Conservation (phyloP, 1,140 invertebrate genomes). For the Pseudoatta argentina region DNA sequence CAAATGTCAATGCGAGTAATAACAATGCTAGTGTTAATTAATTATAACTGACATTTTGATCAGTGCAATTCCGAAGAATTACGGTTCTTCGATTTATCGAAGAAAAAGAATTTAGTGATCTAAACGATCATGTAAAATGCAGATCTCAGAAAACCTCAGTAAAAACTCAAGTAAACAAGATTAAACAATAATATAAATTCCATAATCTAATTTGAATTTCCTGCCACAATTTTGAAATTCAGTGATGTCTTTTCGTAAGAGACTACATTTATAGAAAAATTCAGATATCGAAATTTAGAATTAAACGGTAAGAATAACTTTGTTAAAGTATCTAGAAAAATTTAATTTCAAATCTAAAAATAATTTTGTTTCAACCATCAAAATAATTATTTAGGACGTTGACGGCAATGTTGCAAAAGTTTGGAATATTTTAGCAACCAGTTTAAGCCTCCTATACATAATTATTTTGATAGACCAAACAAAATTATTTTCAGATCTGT, state of each 20-base stretch:
- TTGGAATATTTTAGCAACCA: too few species aligned
- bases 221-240: background rate
- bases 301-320: background rate
- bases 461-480: too few species aligned
- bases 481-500: too few species aligned
- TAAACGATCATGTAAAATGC: background rate
- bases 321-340: too few species aligned
- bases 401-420: too few species aligned
- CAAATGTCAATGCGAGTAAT: constrained; percentile 18
- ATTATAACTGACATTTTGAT: background rate
- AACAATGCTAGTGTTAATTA: constrained; percentile 15
- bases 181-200: background rate
- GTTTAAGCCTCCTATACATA: too few species aligned
- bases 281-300: constrained; percentile 7
- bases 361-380: too few species aligned
- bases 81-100: background rate
- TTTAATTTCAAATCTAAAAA: too few species aligned
- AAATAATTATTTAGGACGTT: too few species aligned
- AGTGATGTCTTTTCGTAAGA: background rate
- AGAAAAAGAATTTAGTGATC: background rate
- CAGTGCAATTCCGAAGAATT: background rate
- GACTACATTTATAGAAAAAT: background rate
- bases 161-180: background rate
- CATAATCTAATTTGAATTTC: background rate
- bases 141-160: background rate